Evolutionary conservation across 1,140 invertebrate species (phyloP).

Genomic region (Ips nitidus): DNA sequence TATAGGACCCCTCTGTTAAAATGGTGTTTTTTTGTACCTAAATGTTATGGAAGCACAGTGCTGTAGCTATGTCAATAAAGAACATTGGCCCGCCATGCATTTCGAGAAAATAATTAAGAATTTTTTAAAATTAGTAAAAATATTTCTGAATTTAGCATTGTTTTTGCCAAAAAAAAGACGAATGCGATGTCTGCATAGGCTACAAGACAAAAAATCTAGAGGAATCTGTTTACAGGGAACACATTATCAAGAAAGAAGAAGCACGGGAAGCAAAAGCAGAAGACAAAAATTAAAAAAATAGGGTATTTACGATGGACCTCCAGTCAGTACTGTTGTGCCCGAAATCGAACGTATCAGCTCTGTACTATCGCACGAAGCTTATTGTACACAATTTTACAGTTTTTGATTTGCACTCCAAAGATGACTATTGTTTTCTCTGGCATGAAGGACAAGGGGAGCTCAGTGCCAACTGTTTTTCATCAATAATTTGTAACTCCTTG

Average conservation of each 20-base stretch:
- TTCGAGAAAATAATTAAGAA: too few relatives aligned
- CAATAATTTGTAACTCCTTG: conserved; percentile 26
- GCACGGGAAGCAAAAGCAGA: conserved; percentile 35
- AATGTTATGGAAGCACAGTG: too few relatives aligned
- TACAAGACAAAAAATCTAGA: conserved; percentile 32
- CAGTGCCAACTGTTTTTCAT: conserved; percentile 21
- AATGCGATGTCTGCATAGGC: conserved; percentile 32
- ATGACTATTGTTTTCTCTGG: conserved; percentile 29
- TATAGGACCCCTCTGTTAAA: too few relatives aligned
- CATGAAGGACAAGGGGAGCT: conserved; percentile 28
- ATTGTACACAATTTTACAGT: conserved; percentile 31
- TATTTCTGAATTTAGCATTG: conserved; percentile 31
- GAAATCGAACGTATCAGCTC: conserved; percentile 32
- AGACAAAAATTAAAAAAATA: conserved; percentile 31
- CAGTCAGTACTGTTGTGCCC: conserved; percentile 31
- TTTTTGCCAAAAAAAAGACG: conserved; percentile 33
- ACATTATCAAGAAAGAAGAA: conserved; percentile 29
- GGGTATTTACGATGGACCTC: conserved; percentile 28
- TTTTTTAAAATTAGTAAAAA: too few relatives aligned
- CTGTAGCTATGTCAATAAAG: too few relatives aligned
- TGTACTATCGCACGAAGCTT: conserved; percentile 30
- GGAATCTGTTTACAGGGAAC: conserved; percentile 25
- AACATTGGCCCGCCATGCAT: too few relatives aligned
- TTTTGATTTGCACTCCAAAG: conserved; percentile 19
- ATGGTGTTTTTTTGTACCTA: too few relatives aligned